Evolutionary conservation across 1,140 invertebrate genomes (phyloP).

Genomic region (Schmidtea mediterranea): DNA sequence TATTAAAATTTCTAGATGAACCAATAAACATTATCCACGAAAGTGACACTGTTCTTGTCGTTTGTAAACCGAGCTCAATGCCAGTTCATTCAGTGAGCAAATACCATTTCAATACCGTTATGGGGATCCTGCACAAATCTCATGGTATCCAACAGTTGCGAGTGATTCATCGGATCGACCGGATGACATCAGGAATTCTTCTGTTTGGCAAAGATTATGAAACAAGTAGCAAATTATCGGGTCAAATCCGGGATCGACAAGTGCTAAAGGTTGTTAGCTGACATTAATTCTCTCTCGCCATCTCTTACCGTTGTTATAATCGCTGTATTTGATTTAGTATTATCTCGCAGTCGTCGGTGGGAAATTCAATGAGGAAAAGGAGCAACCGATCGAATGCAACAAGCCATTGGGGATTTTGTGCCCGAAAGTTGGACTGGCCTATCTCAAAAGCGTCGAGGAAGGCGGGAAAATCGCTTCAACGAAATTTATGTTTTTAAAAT

Average conservation of each 20-base stretch:
- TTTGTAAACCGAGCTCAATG: constrained; percentile 97
- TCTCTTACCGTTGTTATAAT: too few species aligned
- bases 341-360: constrained; percentile 88
- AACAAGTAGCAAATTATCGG: constrained; percentile 11
- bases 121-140: constrained; percentile 82
- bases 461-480: not conserved
- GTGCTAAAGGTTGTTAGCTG: constrained; percentile 43
- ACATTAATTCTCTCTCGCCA: too few species aligned
- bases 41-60: constrained; percentile 85
- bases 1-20: too few species aligned
- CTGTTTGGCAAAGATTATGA: constrained; percentile 53
- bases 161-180: constrained; percentile 36
- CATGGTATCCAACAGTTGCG: constrained; percentile 39
- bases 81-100: constrained; percentile 88
- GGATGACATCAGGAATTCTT: constrained; percentile 69
- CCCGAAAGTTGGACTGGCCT: too few species aligned
- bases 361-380: constrained; percentile 39
- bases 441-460: not conserved
- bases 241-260: constrained; percentile 56
- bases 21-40: constrained; percentile 78
- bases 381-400: too few species aligned
- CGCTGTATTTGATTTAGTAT: too few species aligned
- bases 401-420: not conserved
- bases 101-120: constrained; percentile 77
- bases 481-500: too few species aligned